phyloP scores from a whole-genome alignment of 2,888 invertebrate species.

The Pogonocherus hispidulus region DNA sequence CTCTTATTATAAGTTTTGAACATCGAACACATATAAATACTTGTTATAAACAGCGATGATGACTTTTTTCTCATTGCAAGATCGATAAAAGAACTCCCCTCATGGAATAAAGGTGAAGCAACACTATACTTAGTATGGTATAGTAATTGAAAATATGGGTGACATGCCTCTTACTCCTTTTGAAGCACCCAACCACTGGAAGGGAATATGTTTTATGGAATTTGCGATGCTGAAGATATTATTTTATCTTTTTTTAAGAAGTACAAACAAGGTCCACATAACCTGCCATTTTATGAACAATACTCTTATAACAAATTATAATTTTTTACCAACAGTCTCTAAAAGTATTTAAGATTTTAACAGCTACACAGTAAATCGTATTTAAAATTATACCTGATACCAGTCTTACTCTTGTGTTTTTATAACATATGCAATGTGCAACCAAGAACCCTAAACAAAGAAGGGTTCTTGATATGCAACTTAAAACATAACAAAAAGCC shows the following conservation, averaged over 20 bases:
- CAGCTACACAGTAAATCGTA: not conserved
- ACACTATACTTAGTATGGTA: not conserved
- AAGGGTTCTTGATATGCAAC: too few relatives aligned
- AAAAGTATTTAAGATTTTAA: not conserved
- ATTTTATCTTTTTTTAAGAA: slow-evolving; percentile 46
- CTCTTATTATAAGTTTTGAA: slow-evolving; percentile 56
- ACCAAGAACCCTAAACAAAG: too few relatives aligned
- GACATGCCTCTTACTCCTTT: not conserved
- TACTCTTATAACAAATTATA: slow-evolving; percentile 15
- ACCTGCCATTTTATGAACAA: slow-evolving; percentile 56
- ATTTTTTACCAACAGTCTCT: not conserved
- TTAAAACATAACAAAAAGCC: too few relatives aligned
- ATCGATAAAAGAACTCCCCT: not conserved
- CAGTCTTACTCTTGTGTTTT: not conserved
- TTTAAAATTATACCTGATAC: not conserved
- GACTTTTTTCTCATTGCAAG: slow-evolving; percentile 10
- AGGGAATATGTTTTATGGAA: slow-evolving; percentile 9
- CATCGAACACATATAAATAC: slow-evolving; percentile 63
- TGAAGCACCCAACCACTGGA: not conserved
- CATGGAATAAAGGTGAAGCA: not conserved
- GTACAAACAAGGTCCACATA: slow-evolving; percentile 62
- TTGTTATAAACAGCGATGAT: slow-evolving; percentile 51
- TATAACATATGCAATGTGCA: too few relatives aligned
- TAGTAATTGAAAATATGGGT: not conserved
- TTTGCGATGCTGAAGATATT: slow-evolving; percentile 14